phyloP scores from a whole-genome alignment of 1,140 invertebrate genomes.

The Leptopilina boulardi region DNA sequence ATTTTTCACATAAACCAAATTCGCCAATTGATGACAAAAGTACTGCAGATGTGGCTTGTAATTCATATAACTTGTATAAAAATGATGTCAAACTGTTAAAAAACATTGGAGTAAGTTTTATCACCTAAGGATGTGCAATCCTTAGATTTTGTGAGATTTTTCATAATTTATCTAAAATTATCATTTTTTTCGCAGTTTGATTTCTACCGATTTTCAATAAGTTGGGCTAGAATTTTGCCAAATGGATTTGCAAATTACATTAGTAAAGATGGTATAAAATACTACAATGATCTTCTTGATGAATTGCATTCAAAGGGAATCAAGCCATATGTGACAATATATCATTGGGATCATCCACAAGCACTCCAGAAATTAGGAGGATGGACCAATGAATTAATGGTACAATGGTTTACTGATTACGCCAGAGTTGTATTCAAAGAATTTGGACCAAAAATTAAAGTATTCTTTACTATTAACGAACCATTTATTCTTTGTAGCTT shows the following conservation, averaged over 20 bases:
- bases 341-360: constrained; percentile 78
- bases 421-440: constrained; percentile 74
- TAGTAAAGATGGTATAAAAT: constrained; percentile 74
- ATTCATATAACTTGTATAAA: not conserved
- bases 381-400: constrained; percentile 78
- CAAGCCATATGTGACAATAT: constrained; percentile 75
- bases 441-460: constrained; percentile 73
- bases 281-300: constrained; percentile 76
- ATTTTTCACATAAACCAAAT: constrained; percentile 72
- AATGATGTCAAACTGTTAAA: constrained; percentile 15
- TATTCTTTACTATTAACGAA: constrained; percentile 75
- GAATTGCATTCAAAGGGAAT: constrained; percentile 74
- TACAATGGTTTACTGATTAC: constrained; percentile 77
- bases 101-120: constrained; percentile 24
- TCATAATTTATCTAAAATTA: too few species aligned
- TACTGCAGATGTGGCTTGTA: not conserved
- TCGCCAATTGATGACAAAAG: constrained; percentile 57
- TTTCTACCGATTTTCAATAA: constrained; percentile 74
- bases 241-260: constrained; percentile 73
- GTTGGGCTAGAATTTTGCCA: constrained; percentile 76
- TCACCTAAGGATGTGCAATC: too few species aligned
- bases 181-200: not conserved
- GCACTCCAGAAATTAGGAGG: constrained; percentile 78
- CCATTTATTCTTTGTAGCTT: constrained; percentile 68
- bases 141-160: too few species aligned